Evolutionary conservation across 1,140 invertebrate species (phyloP).

Genomic region (Brachionus manjavacas): DNA sequence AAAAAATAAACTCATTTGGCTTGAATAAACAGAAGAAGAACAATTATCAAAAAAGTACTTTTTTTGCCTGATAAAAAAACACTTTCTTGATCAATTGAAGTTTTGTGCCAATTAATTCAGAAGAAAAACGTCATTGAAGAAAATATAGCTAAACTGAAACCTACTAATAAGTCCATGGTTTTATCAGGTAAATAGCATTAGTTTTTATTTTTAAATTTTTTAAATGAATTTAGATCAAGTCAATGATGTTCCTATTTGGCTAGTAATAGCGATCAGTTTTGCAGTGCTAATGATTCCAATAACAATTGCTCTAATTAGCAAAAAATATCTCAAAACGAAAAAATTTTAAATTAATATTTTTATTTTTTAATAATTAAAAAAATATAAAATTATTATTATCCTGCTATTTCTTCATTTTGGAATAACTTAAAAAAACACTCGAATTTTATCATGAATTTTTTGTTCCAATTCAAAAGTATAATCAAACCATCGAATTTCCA

Average conservation of each 20-base stretch:
- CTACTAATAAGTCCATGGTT: neutral
- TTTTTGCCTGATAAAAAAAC: neutral
- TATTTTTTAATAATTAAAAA: neutral
- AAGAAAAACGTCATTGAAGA: neutral
- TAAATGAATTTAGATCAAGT: neutral
- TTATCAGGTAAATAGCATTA: neutral
- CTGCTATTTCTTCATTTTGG: neutral
- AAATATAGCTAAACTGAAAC: neutral
- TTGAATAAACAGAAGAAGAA: neutral
- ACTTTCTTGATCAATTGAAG: neutral
- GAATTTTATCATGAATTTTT: neutral
- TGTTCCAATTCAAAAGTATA: neutral
- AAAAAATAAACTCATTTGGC: neutral
- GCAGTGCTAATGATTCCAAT: neutral
- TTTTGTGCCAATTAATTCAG: neutral
- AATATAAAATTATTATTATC: neutral
- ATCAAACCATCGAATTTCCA: conserved; percentile 39
- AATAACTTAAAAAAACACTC: neutral
- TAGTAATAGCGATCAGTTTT: neutral
- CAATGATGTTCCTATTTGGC: neutral
- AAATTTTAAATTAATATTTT: neutral
- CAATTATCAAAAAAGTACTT: neutral
- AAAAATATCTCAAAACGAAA: conserved; percentile 1
- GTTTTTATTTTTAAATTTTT: no score
- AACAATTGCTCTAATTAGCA: neutral